A percentile compares a stretch with the other conserved stretches of the same genome.
Evolutionary conservation across 2,888 invertebrate species (phyloP).

Genomic region (Conomelus anceps): DNA sequence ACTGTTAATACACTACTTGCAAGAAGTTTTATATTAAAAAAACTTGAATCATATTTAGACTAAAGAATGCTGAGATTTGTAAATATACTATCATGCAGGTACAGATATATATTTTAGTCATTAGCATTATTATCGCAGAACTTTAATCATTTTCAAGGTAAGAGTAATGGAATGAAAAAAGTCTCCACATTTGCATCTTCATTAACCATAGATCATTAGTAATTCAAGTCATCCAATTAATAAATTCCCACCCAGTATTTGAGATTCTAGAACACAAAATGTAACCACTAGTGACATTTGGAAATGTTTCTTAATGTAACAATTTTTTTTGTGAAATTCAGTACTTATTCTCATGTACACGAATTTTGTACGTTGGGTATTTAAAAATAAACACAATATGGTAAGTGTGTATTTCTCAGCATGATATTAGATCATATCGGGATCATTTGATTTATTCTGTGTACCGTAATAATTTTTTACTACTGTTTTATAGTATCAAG

Average conservation of each 20-base stretch:
- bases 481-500: not conserved
- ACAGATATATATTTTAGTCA: not conserved
- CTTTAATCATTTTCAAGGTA: not conserved
- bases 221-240: not conserved
- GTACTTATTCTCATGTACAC: not conserved
- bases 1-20: not conserved
- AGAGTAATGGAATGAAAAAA: not conserved
- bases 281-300: not conserved
- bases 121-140: not conserved
- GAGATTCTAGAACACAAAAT: not conserved
- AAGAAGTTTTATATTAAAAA: not conserved
- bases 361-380: not conserved
- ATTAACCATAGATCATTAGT: not conserved
- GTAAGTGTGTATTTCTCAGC: not conserved
- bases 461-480: not conserved
- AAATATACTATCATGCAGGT: not conserved
- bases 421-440: not conserved
- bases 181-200: not conserved
- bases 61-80: not conserved
- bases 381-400: not conserved
- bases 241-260: not conserved
- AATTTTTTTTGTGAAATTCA: not conserved
- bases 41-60: not conserved
- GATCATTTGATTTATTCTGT: not conserved
- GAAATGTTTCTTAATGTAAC: not conserved